These are phyloP conservation scores for Drosophila seclusa DNA, from an alignment of 2,888 invertebrate species.

Conservation along the genomic window DNA sequence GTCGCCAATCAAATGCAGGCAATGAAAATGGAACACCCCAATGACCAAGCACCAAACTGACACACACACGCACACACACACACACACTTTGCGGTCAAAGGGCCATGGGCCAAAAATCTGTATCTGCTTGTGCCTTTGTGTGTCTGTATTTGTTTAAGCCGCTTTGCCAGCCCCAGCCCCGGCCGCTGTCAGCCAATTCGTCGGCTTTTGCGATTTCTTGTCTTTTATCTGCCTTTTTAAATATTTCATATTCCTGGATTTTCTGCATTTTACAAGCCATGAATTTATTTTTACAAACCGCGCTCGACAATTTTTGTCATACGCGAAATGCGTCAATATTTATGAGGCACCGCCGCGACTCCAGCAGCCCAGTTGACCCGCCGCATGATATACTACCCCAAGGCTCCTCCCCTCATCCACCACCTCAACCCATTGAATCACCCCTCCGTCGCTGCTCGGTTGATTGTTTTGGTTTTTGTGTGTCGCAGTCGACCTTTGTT, in stretches of 20 bases:
- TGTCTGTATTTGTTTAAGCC: conserved; percentile 40
- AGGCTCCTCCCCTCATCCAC: not conserved
- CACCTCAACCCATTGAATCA: not conserved
- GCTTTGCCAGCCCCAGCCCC: conserved; percentile 34
- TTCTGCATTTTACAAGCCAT: conserved; percentile 79
- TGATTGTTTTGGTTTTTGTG: conserved; percentile 22
- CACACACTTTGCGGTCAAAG: conserved; percentile 69
- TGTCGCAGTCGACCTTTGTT: conserved; percentile 47
- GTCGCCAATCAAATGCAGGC: conserved; percentile 72
- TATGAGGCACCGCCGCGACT: conserved; percentile 56
- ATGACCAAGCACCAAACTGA: conserved; percentile 33
- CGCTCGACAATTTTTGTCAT: conserved; percentile 71
- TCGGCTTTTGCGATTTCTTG: conserved; percentile 39
- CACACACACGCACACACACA: not conserved
- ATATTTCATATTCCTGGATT: conserved; percentile 74
- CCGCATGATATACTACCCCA: conserved; percentile 17
- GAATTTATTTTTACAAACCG: conserved; percentile 78
- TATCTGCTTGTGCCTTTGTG: conserved; percentile 9
- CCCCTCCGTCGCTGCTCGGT: not conserved
- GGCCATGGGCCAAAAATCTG: conserved; percentile 61
- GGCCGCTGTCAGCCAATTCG: conserved; percentile 38
- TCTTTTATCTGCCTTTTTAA: conserved; percentile 74
- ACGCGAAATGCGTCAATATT: conserved; percentile 73
- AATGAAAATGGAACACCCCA: conserved; percentile 43
- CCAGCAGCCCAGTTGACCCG: conserved; percentile 38